A percentile compares a stretch with the other conserved stretches of the same genome.
Conservation (phyloP, 2,113 vertebrate species). For the Xenopus borealis region DNA sequence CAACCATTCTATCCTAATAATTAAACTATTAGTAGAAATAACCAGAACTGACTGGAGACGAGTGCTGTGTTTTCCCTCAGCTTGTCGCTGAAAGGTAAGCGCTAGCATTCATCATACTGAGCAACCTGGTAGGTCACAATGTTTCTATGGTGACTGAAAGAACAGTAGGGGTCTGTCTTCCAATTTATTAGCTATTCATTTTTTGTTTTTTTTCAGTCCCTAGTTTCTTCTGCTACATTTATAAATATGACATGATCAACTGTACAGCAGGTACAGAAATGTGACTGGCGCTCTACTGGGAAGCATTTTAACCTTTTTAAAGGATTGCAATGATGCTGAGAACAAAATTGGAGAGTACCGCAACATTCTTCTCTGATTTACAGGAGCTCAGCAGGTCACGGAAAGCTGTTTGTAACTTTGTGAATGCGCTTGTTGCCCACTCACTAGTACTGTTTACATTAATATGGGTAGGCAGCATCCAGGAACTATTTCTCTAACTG, state of each 20-base stretch:
- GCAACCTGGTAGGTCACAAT: conserved; percentile 23
- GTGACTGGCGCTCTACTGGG: no score
- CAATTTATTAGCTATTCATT: conserved; percentile 3
- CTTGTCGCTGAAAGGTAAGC: not conserved
- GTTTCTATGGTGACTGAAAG: conserved; percentile 28
- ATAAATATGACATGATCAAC: conserved; percentile 17
- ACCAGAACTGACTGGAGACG: not conserved
- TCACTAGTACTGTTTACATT: no score
- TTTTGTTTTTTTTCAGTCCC: not conserved
- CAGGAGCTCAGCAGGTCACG: no score
- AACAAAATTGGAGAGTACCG: no score
- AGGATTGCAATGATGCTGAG: no score
- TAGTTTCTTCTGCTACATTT: not conserved
- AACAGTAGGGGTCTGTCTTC: conserved; percentile 2
- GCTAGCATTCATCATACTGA: conserved; percentile 17
- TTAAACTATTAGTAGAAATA: not conserved
- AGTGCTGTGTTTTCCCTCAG: not conserved
- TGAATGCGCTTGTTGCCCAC: no score
- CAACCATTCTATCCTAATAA: no score
- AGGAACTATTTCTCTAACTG: no score
- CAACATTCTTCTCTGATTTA: no score
- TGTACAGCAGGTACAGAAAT: not conserved
- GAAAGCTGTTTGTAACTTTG: no score
- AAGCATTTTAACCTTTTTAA: no score
- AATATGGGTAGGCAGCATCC: no score